Evolutionary conservation across 1,140 invertebrate genomes (phyloP), one percentile per base, ranked within the genome.

Genomic region (Calliphora vicina): DNA sequence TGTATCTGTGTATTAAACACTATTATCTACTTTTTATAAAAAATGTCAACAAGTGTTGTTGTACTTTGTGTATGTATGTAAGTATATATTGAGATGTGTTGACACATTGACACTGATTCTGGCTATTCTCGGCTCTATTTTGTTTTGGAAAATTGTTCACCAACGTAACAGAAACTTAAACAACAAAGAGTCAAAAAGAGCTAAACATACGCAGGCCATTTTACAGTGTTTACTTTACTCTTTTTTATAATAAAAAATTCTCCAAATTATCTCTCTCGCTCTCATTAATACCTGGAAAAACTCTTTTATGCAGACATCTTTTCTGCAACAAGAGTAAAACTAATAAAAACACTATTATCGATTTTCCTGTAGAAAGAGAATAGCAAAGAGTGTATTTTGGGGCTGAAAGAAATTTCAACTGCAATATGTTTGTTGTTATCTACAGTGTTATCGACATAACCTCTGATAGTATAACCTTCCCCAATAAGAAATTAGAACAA

Each of bases 101-200:
- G 61, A 67, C 61, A 67, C 23, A 67, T 67, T 67, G 61, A 67
- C 61, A 67, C 61, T 67, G 61, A 67, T 67, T 67, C 61, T 25
- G 15, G 1, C 50, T 57, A n/a, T 10, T 35, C 50, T 57, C 5
- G 15, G 15, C 15, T 17, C 50, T n/a, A 57, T 2, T 35, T 10
- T 35, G 35, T 10, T 8, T 5, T 35, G 35, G 0, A 35, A 35
- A 35, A 35, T 1, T 5, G 35, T 35, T 35, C 35, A 10, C 35
- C 10, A 35, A 35, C 10, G 10, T 35, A n/a, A n/a, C n/a, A n/a
- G n/a, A n/a, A n/a, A n/a, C n/a, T n/a, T n/a, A 35, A 35, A 35
- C 35, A 35, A 10, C 10, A 35, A 35, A 35, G 35, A 35, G 35
- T 35, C 35, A n/a, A n/a, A n/a, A n/a, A n/a, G n/a, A n/a, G n/a